Evolutionary conservation across 2,888 invertebrate species (phyloP).

Genomic region (Drosophila monieri): DNA sequence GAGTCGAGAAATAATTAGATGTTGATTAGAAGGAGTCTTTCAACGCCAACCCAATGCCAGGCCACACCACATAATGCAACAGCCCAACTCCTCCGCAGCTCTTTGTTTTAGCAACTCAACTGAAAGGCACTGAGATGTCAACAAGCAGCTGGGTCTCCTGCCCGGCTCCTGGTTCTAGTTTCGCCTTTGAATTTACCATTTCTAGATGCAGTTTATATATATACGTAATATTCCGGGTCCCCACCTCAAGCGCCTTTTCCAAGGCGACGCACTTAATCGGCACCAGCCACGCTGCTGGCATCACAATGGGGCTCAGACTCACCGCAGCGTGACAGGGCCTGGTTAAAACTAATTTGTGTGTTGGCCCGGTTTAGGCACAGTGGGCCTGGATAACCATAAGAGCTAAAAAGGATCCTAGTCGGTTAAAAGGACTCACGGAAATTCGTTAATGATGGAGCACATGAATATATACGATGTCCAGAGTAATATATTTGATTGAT

Average conservation of each 20-base stretch:
- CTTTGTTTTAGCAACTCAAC: not conserved
- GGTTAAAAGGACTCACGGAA: not conserved
- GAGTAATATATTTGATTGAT: not conserved
- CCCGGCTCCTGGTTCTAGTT: conserved; percentile 7
- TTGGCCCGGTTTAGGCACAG: conserved; percentile 42
- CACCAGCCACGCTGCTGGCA: conserved; percentile 43
- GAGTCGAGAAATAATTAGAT: conserved; percentile 59
- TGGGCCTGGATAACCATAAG: conserved; percentile 1
- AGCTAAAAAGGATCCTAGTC: not conserved
- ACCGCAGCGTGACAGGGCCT: conserved; percentile 74
- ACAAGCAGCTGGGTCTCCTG: conserved; percentile 28
- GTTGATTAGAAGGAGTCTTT: conserved; percentile 53
- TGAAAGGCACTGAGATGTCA: conserved; percentile 48
- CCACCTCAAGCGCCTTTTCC: conserved; percentile 10
- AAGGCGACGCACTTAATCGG: conserved; percentile 67
- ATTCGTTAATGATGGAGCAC: not conserved
- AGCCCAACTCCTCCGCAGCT: not conserved
- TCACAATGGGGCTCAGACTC: conserved; percentile 63
- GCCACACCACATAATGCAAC: conserved; percentile 8
- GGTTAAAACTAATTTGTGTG: conserved; percentile 77
- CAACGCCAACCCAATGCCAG: conserved; percentile 1
- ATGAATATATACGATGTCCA: not conserved
- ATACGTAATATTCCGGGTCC: not conserved
- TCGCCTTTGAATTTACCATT: not conserved
- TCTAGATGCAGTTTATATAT: not conserved